These are phyloP conservation scores for rabbit (Oryctolagus cuniculus) DNA, from an alignment of 2,113 vertebrate genomes.

Conservation along the genomic window mOryCun1.1 NC_091441.1:73709501-73710000, in stretches of 20 bases:
- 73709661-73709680: neutral
- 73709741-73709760: neutral
- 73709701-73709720: neutral
- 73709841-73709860: neutral
- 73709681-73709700: neutral
- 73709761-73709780: neutral
- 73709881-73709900: neutral
- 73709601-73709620: neutral
- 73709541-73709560: neutral
- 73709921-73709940: neutral
- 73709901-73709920: neutral
- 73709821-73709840: neutral
- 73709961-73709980: neutral
- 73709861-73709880: neutral
- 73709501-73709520: constrained; percentile 53
- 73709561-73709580: neutral
- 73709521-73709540: constrained; percentile 23
- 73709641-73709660: neutral
- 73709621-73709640: neutral
- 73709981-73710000: neutral
- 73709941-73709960: neutral
- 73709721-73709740: neutral
- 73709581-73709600: neutral
- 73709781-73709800: neutral
- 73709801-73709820: neutral